phyloP scores from a whole-genome alignment of 2,888 invertebrate species.

The Andrena trimmerana region DNA sequence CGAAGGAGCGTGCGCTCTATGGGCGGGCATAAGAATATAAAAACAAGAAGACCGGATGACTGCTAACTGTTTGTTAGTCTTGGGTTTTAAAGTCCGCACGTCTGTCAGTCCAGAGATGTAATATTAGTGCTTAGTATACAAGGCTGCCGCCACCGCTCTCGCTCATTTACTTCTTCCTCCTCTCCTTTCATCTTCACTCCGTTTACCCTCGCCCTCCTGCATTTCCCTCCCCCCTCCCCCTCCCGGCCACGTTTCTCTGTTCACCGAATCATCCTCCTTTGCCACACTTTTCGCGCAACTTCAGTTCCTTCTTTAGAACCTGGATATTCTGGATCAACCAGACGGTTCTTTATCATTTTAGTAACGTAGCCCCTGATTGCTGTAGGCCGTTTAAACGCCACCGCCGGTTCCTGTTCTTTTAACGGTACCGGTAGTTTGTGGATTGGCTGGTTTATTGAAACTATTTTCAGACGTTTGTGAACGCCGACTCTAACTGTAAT shows the following conservation, averaged over 20 bases:
- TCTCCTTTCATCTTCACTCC: conserved; percentile 70
- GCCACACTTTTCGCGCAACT: not conserved
- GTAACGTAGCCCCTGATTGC: conserved; percentile 29
- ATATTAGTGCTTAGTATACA: conserved; percentile 84
- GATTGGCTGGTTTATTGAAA: conserved; percentile 56
- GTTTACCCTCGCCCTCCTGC: conserved; percentile 36
- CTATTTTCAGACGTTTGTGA: conserved; percentile 59
- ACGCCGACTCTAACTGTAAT: conserved; percentile 45
- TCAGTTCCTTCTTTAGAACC: not conserved
- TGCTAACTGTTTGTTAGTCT: conserved; percentile 85
- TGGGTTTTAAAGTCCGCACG: conserved; percentile 85
- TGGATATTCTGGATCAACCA: too few species aligned
- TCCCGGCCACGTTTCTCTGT: conserved; percentile 3
- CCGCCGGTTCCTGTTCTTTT: conserved; percentile 52
- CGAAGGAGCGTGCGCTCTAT: conserved; percentile 62
- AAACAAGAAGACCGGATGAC: conserved; percentile 85
- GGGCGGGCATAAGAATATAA: conserved; percentile 82
- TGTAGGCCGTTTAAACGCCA: conserved; percentile 38
- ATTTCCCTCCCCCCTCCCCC: not conserved
- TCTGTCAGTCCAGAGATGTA: conserved; percentile 85
- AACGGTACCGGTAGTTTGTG: conserved; percentile 57
- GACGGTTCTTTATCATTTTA: conserved; percentile 4
- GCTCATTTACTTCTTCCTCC: conserved; percentile 77
- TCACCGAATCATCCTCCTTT: conserved; percentile 23
- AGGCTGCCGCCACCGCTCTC: conserved; percentile 74